Conservation (phyloP, 2,888 invertebrate species). For the Nephrotoma appendiculata region DNA sequence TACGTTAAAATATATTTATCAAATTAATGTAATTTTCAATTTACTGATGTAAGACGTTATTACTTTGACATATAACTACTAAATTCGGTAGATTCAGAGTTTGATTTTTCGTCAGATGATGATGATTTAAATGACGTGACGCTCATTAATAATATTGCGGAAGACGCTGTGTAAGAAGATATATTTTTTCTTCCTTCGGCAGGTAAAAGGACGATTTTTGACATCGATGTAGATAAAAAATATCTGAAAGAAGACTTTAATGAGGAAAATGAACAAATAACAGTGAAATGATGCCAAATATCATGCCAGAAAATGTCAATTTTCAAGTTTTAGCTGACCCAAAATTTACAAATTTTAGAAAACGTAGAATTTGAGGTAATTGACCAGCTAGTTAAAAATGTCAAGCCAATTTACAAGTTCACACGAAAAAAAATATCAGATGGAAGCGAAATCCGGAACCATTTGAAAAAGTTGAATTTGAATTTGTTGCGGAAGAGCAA, state of each 20-base stretch:
- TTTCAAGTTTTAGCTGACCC: background rate
- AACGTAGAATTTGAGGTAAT: background rate
- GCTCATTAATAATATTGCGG: background rate
- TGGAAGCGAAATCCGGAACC: background rate
- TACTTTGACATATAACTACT: too few species aligned
- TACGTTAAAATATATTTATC: too few species aligned
- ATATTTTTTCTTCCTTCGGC: background rate
- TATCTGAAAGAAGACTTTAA: background rate
- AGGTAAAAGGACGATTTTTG: background rate
- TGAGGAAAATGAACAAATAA: background rate
- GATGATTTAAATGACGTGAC: background rate
- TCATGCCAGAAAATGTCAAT: background rate
- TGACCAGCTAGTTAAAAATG: background rate
- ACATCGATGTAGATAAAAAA: background rate
- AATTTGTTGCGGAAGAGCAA: background rate
- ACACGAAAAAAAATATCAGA: background rate
- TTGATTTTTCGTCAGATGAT: background rate
- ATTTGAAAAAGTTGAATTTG: background rate
- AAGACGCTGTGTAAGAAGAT: background rate
- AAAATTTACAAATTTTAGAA: background rate
- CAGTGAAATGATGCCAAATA: too few species aligned
- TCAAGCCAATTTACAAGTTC: background rate
- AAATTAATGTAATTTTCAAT: too few species aligned
- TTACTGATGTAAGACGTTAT: too few species aligned
- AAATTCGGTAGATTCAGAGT: too few species aligned